Conservation (phyloP, 2,113 vertebrate genomes). For the Dicentrarchus labrax region DNA sequence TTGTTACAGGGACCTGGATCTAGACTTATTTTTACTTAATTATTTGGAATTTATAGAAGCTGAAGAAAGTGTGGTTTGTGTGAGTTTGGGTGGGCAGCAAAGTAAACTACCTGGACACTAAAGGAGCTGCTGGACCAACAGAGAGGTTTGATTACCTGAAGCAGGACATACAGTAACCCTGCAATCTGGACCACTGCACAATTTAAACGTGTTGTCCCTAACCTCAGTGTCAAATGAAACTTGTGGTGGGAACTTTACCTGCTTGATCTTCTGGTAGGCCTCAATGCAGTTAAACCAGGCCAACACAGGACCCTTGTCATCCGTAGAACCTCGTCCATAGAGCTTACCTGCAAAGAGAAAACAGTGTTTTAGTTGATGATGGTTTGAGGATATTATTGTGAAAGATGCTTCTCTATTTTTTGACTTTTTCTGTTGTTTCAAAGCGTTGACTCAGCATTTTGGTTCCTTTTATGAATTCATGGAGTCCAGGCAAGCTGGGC, state of each 20-base stretch:
- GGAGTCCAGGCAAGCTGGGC: too few species aligned
- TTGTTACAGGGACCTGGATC: not conserved
- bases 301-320: constrained; percentile 97
- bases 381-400: constrained; percentile 1
- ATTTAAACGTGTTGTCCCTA: not conserved
- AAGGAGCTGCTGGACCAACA: not conserved
- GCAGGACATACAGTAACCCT: not conserved
- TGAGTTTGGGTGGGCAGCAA: too few species aligned
- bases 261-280: constrained; percentile 92
- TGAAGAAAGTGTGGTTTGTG: not conserved
- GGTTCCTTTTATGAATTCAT: not conserved
- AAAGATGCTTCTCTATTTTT: not conserved
- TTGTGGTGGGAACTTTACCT: constrained; percentile 79
- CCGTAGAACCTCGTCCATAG: constrained; percentile 94
- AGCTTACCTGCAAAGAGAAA: constrained; percentile 88
- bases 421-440: not conserved
- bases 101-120: too few species aligned
- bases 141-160: not conserved
- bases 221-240: not conserved
- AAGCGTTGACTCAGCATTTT: not conserved
- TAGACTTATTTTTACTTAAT: not conserved
- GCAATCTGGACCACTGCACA: not conserved
- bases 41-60: not conserved
- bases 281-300: constrained; percentile 97
- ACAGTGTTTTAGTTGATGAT: not conserved